phyloP scores from a whole-genome alignment of 2,113 vertebrate genomes.

The Ophiodon elongatus region DNA sequence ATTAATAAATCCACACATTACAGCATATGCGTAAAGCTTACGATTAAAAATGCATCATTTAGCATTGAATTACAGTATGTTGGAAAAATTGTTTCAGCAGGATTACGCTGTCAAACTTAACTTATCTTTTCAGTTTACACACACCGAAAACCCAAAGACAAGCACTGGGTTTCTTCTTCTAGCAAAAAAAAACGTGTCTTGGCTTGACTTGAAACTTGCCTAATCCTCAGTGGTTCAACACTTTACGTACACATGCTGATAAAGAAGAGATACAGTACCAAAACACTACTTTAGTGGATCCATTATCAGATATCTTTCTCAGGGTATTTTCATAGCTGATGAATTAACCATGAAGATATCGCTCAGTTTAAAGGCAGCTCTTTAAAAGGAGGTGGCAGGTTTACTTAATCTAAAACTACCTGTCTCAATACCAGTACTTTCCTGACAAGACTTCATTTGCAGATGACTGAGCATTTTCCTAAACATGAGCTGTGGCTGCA shows the following conservation, averaged over 20 bases:
- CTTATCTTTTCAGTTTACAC: slow-evolving; percentile 3
- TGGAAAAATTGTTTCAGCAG: background rate
- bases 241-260: slow-evolving; percentile 18
- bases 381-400: background rate
- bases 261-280: slow-evolving; percentile 25
- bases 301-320: slow-evolving; percentile 24
- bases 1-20: slow-evolving; percentile 1
- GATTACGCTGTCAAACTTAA: background rate
- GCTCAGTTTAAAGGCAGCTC: background rate
- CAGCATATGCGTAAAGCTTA: background rate
- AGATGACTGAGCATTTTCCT: slow-evolving; percentile 23
- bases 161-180: slow-evolving; percentile 24
- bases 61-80: slow-evolving; percentile 1
- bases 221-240: slow-evolving; percentile 62
- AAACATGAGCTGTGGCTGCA: slow-evolving; percentile 16
- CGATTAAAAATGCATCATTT: slow-evolving; percentile 22
- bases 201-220: slow-evolving; percentile 33
- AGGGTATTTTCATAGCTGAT: slow-evolving; percentile 25
- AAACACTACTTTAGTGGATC: background rate
- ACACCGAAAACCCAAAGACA: slow-evolving; percentile 4
- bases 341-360: slow-evolving; percentile 15
- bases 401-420: slow-evolving; percentile 1
- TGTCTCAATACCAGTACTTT: background rate
- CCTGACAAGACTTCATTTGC: slow-evolving; percentile 15
- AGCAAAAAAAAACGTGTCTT: slow-evolving; percentile 28